Evolutionary conservation across 30 jellyfish, hydroid and myxozoan species (phyloP).

Genomic region (Morbakka virulenta): DNA sequence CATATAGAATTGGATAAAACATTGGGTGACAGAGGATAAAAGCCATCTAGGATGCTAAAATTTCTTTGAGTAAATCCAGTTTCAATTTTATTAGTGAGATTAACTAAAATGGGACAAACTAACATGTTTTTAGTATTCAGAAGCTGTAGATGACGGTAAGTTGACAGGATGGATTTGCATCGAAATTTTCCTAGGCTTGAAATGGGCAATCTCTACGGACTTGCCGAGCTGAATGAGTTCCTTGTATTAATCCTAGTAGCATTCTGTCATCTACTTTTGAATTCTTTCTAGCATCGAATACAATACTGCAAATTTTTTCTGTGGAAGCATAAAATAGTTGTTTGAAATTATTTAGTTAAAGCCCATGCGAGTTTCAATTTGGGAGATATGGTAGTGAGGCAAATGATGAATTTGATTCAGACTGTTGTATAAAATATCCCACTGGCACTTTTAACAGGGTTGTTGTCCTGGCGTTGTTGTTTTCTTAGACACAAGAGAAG

Average conservation of each 20-base stretch:
- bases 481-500: constrained; percentile 8
- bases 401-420: constrained; percentile 14
- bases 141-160: too few relatives aligned
- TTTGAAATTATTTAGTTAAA: constrained; percentile 47
- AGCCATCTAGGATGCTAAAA: constrained; percentile 3
- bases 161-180: neutral
- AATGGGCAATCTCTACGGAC: neutral
- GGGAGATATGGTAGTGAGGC: constrained; percentile 22
- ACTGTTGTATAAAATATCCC: constrained; percentile 5
- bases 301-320: too few relatives aligned
- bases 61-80: constrained; percentile 31
- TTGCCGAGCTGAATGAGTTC: too few relatives aligned
- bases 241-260: too few relatives aligned
- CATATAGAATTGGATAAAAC: neutral
- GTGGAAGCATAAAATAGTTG: neutral
- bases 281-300: too few relatives aligned
- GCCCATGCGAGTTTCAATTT: constrained; percentile 19
- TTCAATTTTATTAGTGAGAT: constrained; percentile 13
- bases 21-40: constrained; percentile 24
- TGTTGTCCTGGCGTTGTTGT: neutral
- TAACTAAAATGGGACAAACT: constrained; percentile 22
- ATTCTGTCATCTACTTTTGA: too few relatives aligned
- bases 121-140: constrained; percentile 20
- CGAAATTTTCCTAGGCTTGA: constrained; percentile 2
- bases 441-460: neutral